Evolutionary conservation across 2,113 vertebrate species (phyloP), one percentile per base, ranked within the genome.

Genomic region (Ornithorhynchus anatinus): DNA sequence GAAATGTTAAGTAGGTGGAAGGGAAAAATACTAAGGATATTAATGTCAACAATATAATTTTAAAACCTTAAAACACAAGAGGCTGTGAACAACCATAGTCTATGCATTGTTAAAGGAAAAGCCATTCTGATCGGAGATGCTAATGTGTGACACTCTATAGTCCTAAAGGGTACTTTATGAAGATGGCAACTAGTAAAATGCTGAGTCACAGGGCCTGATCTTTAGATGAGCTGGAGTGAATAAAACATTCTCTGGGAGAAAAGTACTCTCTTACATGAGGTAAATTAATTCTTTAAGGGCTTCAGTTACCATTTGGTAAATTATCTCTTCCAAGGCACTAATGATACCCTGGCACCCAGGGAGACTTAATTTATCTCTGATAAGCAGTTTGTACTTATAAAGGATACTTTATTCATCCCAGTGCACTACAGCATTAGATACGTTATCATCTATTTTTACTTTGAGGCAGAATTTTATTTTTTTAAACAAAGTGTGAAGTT

Each of bases 21-120:
- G 47, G 58, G 23, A 37, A 42, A 15, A 69, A 12, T 15, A 76
- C 17, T n/a, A n/a, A n/a, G n/a, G n/a, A n/a, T n/a, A n/a, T 36
- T 63, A 52, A 74, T n/a, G 31, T 80, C 68, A 79, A 39, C 23
- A 22, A 22, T 70, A 54, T 57, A 67, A 72, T 32, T 25, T 3
- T n/a, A 40, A 72, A 82, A 56, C 31, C 77, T 50, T 69, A 79
- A 62, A 81, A 61, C 25, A 71, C 59, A 77, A 59, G 20, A 76
- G 25, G 5, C 27, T 47, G 17, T 11, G 22, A 45, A 62, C 14
- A 84, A 65, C 1, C 40, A 65, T 3, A 42, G 14, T 12, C 7
- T 38, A 71, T 1, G 20, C 62, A 73, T 38, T 54, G 35, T 29
- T 68, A 59, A 8, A 22, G 11, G n/a, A 2, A 14, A 5, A 57